Evolutionary conservation across 2,113 vertebrate species (phyloP), one percentile per base, ranked within the genome.

Genomic region (Trochalopteron elliotii): DNA sequence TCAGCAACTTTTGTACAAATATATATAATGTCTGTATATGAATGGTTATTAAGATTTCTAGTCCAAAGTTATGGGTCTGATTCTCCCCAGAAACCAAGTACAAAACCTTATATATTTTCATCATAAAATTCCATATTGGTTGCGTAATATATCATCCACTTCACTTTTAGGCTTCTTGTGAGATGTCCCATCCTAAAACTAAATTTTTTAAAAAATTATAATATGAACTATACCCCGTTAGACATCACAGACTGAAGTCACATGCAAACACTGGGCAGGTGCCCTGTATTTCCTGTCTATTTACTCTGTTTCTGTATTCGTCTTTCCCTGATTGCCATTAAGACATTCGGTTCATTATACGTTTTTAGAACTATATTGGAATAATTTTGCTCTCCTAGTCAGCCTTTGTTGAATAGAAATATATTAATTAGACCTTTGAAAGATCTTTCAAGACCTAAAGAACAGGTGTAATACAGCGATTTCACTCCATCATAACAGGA

Each of bases 401-500:
- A 57, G 20, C n/a, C 37, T 35, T 91, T 82, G 7, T 37, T 69
- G 27, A 60, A 11, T 27, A 33, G 24, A 64, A 45, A 17, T 52
- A 30, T 20, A 50, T 44, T 83, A 35, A 45, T 47, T 40, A 56
- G 27, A 45, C 7, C 6, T 30, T 10, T 21, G 44, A 57, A 71
- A 68, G n/a, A 5, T 21, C 3, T 14, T 14, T 25, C 3, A 24
- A 30, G 23, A 61, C 15, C 35, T 45, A 42, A 50, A 33, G 28
- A 27, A 12, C 2, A 64, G 31, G 28, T 64, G 49, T 30, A 44
- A 72, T 11, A 35, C 5, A 78, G 25, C 6, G 42, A 16, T 13
- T 93, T 47, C 5, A 1, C 52, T 52, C 27, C 47, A 2, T 33
- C 20, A 1, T 19, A 39, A 23, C 0, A 1, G 31, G 24, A 27